Percentiles rank a stretch among this genome's conserved stretches.
These are phyloP conservation scores for Todiramphus chloris DNA, from an alignment of 2,113 vertebrate species.

Conservation along the genomic window DNA sequence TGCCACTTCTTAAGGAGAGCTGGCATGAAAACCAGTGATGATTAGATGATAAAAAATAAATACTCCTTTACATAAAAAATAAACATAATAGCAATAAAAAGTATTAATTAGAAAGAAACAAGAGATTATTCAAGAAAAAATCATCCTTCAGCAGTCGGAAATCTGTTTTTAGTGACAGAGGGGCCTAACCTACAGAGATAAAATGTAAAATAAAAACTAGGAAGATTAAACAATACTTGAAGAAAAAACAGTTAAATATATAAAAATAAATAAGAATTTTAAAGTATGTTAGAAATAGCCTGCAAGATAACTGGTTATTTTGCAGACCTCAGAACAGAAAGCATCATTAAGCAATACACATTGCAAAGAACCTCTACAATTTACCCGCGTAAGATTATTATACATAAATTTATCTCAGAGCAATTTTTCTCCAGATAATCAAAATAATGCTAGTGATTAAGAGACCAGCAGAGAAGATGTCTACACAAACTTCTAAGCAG, in stretches of 20 bases:
- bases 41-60: not conserved
- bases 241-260: not conserved
- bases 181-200: not conserved
- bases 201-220: not conserved
- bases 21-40: not conserved
- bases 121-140: not conserved
- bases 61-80: not conserved
- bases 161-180: not conserved
- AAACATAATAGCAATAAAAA: not conserved
- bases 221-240: not conserved
- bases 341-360: not conserved
- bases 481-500: not conserved
- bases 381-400: not conserved
- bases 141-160: not conserved
- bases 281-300: not conserved
- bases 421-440: not conserved
- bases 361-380: not conserved
- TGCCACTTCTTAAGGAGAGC: not conserved
- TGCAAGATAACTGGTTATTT: not conserved
- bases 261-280: not conserved
- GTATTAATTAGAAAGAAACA: not conserved
- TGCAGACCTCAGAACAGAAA: not conserved
- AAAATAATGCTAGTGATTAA: not conserved
- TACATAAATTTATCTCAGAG: not conserved
- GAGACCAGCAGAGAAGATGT: not conserved